Conservation (phyloP, 2,888 invertebrate species). For the Allacma fusca region DNA sequence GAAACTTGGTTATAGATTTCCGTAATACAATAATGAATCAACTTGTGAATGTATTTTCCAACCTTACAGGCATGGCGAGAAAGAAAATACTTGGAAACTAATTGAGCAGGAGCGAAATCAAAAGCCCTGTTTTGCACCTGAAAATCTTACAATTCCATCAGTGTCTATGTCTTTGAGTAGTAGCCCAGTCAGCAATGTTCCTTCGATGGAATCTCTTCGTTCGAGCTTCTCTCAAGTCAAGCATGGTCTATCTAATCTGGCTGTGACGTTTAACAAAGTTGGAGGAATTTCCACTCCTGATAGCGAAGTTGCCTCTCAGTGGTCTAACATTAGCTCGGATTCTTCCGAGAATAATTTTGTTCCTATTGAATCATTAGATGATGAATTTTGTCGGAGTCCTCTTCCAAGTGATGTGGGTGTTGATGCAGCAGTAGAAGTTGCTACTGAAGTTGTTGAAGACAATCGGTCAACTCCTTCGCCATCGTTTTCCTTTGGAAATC, state of each 20-base stretch:
- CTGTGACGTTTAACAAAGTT: conserved; percentile 58
- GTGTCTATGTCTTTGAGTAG: conserved; percentile 16
- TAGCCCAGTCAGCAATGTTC: conserved; percentile 47
- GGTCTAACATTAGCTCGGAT: conserved; percentile 58
- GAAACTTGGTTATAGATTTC: too few species aligned
- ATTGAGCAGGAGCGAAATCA: conserved; percentile 17
- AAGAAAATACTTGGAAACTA: conserved; percentile 37
- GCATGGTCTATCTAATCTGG: conserved; percentile 53
- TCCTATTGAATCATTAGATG: conserved; percentile 51
- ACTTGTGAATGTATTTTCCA: too few species aligned
- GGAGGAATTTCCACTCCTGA: conserved; percentile 61
- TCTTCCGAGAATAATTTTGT: conserved; percentile 60
- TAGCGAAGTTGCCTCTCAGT: conserved; percentile 59
- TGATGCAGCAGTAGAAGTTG: conserved; percentile 55
- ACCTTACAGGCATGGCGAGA: conserved; percentile 21
- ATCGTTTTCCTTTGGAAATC: conserved; percentile 33
- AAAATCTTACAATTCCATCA: conserved; percentile 27
- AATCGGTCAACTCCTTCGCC: conserved; percentile 47
- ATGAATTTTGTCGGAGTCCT: conserved; percentile 37
- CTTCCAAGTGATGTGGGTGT: conserved; percentile 2
- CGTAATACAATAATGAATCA: too few species aligned
- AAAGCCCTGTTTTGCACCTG: conserved; percentile 16
- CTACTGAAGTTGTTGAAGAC: conserved; percentile 45
- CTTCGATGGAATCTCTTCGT: conserved; percentile 52
- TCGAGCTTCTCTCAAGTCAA: conserved; percentile 56